Evolutionary conservation across 1,140 invertebrate genomes (phyloP), one percentile per base, ranked within the genome.

Genomic region (Aporrectodea caliginosa): DNA sequence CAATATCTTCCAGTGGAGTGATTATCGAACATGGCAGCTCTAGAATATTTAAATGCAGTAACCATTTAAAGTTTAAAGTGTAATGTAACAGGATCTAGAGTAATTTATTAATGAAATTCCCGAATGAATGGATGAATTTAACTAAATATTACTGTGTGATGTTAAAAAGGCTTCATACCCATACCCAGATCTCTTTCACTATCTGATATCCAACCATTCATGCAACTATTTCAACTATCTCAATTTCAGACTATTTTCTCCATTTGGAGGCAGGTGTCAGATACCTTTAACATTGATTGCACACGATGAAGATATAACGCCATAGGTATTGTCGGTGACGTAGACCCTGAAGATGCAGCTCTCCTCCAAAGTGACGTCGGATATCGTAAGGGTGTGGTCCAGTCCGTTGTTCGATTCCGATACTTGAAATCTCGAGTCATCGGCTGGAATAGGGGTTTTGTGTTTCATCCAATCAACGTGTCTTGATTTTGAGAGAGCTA

Each of bases 21-120:
- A 82, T 83, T 78, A 88, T 87, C 73, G 86, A 83, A 69, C 84
- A 82, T 72, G 85, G 84, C 31, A 86, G 77, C 78, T 84, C 87
- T 88, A 31, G 12, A 2, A 32, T 1, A 22, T 58, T 58, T 12
- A 58, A 58, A 12, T 58, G 22, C 6, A 58, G 22, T 22, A 58
- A 58, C 43, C n/a, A n/a, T n/a, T n/a, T n/a, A n/a, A n/a, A n/a
- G n/a, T n/a, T n/a, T n/a, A n/a, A n/a, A n/a, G n/a, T n/a, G n/a
- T n/a, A n/a, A n/a, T n/a, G n/a, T n/a, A n/a, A n/a, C n/a, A n/a
- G n/a, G n/a, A n/a, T n/a, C n/a, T n/a, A n/a, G n/a, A n/a, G n/a
- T n/a, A n/a, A n/a, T n/a, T n/a, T n/a, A n/a, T n/a, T n/a, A n/a
- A n/a, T n/a, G n/a, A n/a, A n/a, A n/a, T n/a, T n/a, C n/a, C n/a